Evolutionary conservation across 2,888 invertebrate species (phyloP).

Genomic region (Eupithecia exiguata): DNA sequence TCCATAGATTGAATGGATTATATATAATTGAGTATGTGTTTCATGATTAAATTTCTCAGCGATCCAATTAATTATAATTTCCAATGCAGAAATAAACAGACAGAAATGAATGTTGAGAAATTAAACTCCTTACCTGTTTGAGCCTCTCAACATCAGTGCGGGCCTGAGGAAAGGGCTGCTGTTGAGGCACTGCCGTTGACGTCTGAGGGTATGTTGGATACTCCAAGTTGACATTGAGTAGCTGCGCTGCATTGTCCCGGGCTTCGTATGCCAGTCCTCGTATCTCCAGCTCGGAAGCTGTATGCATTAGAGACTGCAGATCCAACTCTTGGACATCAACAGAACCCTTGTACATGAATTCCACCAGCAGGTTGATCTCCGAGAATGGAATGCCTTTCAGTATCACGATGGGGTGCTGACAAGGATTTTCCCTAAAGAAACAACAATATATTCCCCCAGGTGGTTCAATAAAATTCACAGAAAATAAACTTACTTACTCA

Average conservation of each 20-base stretch:
- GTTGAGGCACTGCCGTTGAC: slow-evolving; percentile 51
- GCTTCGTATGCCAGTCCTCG: slow-evolving; percentile 86
- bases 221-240: slow-evolving; percentile 81
- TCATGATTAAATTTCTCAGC: no score
- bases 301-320: slow-evolving; percentile 85
- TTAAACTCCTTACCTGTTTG: slow-evolving; percentile 77
- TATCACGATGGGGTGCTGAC: slow-evolving; percentile 89
- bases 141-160: slow-evolving; percentile 78
- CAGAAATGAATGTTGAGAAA: neutral
- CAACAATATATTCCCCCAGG: slow-evolving; percentile 35
- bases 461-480: neutral
- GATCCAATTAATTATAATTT: no score
- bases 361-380: slow-evolving; percentile 87
- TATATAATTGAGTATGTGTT: no score
- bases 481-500: neutral
- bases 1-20: neutral
- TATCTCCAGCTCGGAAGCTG: slow-evolving; percentile 87
- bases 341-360: slow-evolving; percentile 89
- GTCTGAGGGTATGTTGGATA: slow-evolving; percentile 75
- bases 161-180: slow-evolving; percentile 57
- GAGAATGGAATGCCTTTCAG: slow-evolving; percentile 86
- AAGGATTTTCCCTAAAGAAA: slow-evolving; percentile 85
- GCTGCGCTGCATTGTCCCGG: slow-evolving; percentile 82
- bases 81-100: neutral
- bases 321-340: slow-evolving; percentile 87